Conservation (phyloP, 2,113 vertebrate species). For the Platycercus adscitus region DNA sequence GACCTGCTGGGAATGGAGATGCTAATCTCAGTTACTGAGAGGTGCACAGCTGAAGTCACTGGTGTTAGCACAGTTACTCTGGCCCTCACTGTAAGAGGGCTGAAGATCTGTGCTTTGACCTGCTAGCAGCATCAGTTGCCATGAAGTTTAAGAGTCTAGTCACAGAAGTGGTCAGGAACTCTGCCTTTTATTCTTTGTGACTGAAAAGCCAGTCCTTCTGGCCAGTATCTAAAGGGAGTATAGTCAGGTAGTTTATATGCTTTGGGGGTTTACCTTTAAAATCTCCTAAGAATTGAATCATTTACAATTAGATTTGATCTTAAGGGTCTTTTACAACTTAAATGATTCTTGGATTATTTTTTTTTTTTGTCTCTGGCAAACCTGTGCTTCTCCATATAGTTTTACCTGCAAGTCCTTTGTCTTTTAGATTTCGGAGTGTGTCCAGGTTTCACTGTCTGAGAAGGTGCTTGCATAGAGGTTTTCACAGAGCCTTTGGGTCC, state of each 20-base stretch:
- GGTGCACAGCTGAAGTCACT: background rate
- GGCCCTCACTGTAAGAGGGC: background rate
- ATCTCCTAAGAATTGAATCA: background rate
- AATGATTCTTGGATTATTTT: background rate
- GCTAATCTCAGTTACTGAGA: background rate
- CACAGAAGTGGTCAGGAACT: background rate
- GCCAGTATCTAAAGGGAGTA: background rate
- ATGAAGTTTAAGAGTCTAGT: background rate
- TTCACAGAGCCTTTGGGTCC: background rate
- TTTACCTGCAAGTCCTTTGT: background rate
- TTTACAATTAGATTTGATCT: background rate
- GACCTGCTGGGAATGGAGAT: background rate
- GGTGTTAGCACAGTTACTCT: background rate
- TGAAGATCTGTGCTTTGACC: background rate
- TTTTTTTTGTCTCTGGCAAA: background rate
- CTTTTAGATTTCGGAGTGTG: background rate
- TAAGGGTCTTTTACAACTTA: background rate
- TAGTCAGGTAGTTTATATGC: background rate
- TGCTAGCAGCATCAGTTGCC: background rate
- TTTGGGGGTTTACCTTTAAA: background rate
- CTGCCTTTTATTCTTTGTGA: background rate
- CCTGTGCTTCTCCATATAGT: background rate
- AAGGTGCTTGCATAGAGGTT: background rate
- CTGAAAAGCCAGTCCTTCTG: background rate
- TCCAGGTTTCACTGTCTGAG: background rate